Percentiles rank a stretch among this genome's conserved stretches.
Conservation (phyloP, 2,797 vertebrate species). For the Xerus rutilus region DNA sequence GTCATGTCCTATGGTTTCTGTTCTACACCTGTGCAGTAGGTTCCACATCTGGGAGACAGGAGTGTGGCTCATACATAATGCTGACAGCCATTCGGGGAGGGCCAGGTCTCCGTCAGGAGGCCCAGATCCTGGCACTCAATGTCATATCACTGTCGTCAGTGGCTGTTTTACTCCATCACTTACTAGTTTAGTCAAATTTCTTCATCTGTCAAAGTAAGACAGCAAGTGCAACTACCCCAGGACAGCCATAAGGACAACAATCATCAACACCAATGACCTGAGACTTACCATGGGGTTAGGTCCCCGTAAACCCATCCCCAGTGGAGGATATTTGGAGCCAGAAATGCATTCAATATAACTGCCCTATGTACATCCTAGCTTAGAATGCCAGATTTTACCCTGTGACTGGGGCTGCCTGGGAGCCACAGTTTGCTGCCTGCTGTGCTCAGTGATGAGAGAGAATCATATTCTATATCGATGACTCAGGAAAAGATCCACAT, state of each 20-base stretch:
- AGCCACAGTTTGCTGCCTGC: too few relatives aligned
- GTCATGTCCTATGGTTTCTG: rapidly evolving
- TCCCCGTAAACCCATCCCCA: neutral
- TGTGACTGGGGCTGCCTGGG: rapidly evolving
- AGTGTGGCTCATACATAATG: rapidly evolving
- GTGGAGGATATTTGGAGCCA: too few relatives aligned
- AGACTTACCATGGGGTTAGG: neutral
- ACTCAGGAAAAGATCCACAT: too few relatives aligned
- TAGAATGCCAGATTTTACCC: neutral
- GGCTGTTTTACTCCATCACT: neutral
- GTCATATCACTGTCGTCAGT: too few relatives aligned
- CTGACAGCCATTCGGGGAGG: neutral
- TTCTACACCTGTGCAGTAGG: neutral
- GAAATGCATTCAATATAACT: neutral
- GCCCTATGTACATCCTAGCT: neutral
- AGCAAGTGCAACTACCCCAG: neutral
- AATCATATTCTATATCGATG: rapidly evolving
- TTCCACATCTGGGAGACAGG: too few relatives aligned
- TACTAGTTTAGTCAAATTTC: neutral
- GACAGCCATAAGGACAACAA: neutral
- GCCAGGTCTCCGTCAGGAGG: neutral
- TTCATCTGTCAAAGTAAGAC: neutral
- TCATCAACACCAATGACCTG: too few relatives aligned
- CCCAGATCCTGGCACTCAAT: neutral
- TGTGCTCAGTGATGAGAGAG: neutral